Evolutionary conservation across 2,113 vertebrate species (phyloP).

Genomic region (Scalopus aquaticus): DNA sequence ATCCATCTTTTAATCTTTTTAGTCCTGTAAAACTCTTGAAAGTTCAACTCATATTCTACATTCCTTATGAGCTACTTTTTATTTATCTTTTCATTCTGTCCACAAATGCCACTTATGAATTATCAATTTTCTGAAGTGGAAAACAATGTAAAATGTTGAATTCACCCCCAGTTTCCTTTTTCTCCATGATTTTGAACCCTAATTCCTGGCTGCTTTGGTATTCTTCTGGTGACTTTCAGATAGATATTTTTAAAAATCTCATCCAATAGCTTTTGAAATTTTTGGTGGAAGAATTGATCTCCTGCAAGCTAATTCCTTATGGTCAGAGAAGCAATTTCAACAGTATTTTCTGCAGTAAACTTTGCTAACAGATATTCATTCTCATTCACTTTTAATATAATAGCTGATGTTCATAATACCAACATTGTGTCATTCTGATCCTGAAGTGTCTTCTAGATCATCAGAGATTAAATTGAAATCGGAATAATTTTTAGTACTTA

Average conservation of each 20-base stretch:
- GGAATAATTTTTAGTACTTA: conserved; percentile 1
- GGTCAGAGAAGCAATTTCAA: not conserved
- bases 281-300: conserved; percentile 4
- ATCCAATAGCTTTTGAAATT: conserved; percentile 14
- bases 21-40: not conserved
- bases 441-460: conserved; percentile 38
- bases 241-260: not conserved
- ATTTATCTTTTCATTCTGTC: not conserved
- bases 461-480: conserved; percentile 45
- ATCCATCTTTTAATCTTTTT: not conserved
- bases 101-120: not conserved
- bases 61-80: not conserved
- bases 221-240: conserved; percentile 30
- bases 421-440: no score
- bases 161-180: not conserved
- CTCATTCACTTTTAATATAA: not conserved
- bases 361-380: not conserved
- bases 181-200: not conserved
- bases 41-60: not conserved
- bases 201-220: not conserved
- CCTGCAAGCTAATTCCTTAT: not conserved
- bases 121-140: not conserved
- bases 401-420: not conserved
- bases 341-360: conserved; percentile 15
- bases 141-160: conserved; percentile 7